Base-by-base conservation (phyloP, 2,113 vertebrate species). In the Onychorhynchus coronatus region DNA sequence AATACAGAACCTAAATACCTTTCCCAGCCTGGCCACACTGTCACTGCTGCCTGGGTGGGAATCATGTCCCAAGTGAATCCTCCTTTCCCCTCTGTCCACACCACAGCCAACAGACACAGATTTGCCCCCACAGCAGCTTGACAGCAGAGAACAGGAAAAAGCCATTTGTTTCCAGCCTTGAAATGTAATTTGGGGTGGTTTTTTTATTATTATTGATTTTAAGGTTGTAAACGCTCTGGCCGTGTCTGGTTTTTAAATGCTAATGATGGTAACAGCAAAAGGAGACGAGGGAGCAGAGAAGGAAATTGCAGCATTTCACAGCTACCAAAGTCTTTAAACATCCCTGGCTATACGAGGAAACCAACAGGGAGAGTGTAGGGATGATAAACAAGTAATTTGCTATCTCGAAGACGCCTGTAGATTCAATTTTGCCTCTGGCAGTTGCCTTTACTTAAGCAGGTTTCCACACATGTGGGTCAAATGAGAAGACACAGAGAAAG, bases 281-380 rank as follows among this genome's bases (percentile, higher is more conserved):
- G 82, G 85, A 92, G 58, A 31, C 9, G 80, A 78, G 71, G 58
- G 71, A 78, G 55, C 1, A 3, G 58, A 76, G 83, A 77, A 68
- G 85, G 86, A 94, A 88, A 95, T 56, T 10, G 74, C 79, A 72
- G 62, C 56, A 52, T 92, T 96, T 95, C 84, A 68, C 83, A 49
- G 95, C 67, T 53, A 23, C 87, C 27, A 3, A 61, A 83, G 44
- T 8, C 92, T 86, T 83, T 79, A 75, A 80, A 53, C 82, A 47
- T 50, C 81, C 27, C 82, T 20, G 70, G 65, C 58, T 17, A 1
- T 10, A 5, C 35, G 2, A 28, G 53, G 70, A 89, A 80, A 56
- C 73, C 96, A 85, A 56, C 61, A 25, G 86, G 85, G 94, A 93
- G 66, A 72, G 46, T 0, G 4, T 15, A 22, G n/a, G 70, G 66